Evolutionary conservation across 2,113 vertebrate genomes (phyloP), one percentile per base, ranked within the genome.

Genomic region (Neoarius graeffei): DNA sequence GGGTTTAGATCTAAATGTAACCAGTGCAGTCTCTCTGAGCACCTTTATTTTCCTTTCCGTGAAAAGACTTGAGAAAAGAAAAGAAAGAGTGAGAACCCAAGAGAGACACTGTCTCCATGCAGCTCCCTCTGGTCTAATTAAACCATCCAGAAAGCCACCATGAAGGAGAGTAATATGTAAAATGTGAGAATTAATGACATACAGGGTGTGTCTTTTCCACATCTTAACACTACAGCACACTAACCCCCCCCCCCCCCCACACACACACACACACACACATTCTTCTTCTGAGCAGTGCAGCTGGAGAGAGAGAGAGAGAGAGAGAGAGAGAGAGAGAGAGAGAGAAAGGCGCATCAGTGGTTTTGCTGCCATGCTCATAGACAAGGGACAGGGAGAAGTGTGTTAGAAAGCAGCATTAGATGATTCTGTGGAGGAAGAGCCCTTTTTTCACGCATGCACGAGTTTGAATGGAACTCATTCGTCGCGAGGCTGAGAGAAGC

Each of bases 61-160:
- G 67, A 62, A 59, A 66, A 83, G 86, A 83, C 59, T 35, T 27
- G 1, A 85, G 84, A 66, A 52, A 88, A 23, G 80, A n/a, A 86
- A 82, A 83, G 30, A 86, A 73, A 86, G 66, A 89, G 69, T 86
- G 42, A 64, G 74, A 88, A 89, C 93, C 93, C 91, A 86, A 77
- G 92, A 88, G 92, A 90, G 89, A 91, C 50, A 87, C 74, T 76
- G 90, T 93, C 90, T 90, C 64, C 90, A 14, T 86, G 56, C 85
- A 87, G 84, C 85, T 95, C 90, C 92, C 89, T 0, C 0, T 92
- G 89, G 91, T 92, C 92, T 95, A 95, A 95, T 95, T 95, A 96
- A 94, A 90, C 27, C 11, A 30, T 92, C 80, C 85, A 71, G 88
- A 90, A 94, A 92, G 85, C 79, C 81, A 88, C 83, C 88, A 64